Conservation (phyloP, 1,140 invertebrate species). For the Drosophila kanapiae region DNA sequence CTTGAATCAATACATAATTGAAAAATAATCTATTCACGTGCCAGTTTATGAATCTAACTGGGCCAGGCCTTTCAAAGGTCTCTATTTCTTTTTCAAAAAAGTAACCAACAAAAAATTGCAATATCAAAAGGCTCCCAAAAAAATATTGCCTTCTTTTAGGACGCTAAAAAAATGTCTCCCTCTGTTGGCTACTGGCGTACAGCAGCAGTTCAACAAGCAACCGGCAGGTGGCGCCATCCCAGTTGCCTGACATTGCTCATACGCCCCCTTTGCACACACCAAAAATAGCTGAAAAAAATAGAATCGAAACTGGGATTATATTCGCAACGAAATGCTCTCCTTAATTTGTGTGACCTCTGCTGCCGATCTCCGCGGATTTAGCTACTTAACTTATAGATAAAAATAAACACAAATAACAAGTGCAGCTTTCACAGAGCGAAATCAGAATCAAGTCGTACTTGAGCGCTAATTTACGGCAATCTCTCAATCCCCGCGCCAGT, state of each 20-base stretch:
- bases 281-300: constrained; percentile 4
- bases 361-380: constrained; percentile 44
- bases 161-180: neutral
- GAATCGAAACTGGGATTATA: constrained; percentile 18
- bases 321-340: constrained; percentile 27
- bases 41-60: neutral
- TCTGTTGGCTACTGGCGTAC: neutral
- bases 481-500: constrained; percentile 32
- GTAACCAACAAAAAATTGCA: neutral
- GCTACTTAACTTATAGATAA: constrained; percentile 56
- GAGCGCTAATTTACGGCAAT: constrained; percentile 72
- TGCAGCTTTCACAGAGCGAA: constrained; percentile 42
- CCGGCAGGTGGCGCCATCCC: constrained; percentile 6
- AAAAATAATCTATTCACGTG: constrained; percentile 24
- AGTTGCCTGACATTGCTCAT: constrained; percentile 51
- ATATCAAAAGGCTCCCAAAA: neutral
- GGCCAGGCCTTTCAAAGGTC: neutral
- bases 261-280: constrained; percentile 40
- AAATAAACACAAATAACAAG: constrained; percentile 24
- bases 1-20: constrained; percentile 1
- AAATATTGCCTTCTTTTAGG: constrained; percentile 21
- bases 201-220: no score
- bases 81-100: neutral
- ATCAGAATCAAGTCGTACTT: constrained; percentile 74
- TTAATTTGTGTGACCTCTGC: constrained; percentile 70